These are phyloP conservation scores for Galagoides demidoff DNA, from an alignment of 2,797 vertebrate species.

Conservation along the genomic window DNA sequence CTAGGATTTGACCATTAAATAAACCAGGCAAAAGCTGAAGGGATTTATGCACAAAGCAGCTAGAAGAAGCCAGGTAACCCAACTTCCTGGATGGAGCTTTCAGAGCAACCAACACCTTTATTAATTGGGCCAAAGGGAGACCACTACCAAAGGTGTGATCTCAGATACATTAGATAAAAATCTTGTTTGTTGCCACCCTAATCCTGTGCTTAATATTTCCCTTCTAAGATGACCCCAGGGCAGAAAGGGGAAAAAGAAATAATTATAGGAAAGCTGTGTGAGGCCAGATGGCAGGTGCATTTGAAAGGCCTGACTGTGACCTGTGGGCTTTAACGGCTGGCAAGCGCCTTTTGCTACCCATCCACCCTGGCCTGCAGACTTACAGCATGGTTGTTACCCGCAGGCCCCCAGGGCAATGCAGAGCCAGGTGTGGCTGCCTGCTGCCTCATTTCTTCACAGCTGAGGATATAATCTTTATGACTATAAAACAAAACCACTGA, in stretches of 20 bases:
- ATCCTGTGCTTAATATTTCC: constrained; percentile 57
- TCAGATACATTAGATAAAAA: constrained; percentile 17
- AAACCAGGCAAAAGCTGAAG: background rate
- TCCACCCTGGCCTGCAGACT: background rate
- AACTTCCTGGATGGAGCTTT: background rate
- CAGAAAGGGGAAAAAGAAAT: constrained; percentile 58
- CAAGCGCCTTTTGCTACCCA: background rate
- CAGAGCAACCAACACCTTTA: background rate
- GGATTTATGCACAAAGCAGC: background rate
- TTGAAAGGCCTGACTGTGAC: constrained; percentile 57
- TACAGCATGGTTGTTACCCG: background rate
- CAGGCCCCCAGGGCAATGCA: background rate
- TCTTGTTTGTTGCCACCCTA: constrained; percentile 38
- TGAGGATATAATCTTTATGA: constrained; percentile 29
- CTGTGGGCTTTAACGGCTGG: constrained; percentile 33
- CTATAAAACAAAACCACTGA: constrained; percentile 28
- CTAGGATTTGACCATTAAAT: background rate
- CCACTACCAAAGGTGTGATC: constrained; percentile 6
- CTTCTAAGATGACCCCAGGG: constrained; percentile 59
- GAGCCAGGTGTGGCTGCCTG: constrained; percentile 23
- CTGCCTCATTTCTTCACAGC: constrained; percentile 46
- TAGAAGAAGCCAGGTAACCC: background rate
- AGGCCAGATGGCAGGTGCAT: constrained; percentile 74
- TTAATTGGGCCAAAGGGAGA: background rate
- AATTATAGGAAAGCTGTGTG: constrained; percentile 53